Evolutionary conservation across 2,797 vertebrate genomes (phyloP).

Genomic region (Loris lydekkerianus): DNA sequence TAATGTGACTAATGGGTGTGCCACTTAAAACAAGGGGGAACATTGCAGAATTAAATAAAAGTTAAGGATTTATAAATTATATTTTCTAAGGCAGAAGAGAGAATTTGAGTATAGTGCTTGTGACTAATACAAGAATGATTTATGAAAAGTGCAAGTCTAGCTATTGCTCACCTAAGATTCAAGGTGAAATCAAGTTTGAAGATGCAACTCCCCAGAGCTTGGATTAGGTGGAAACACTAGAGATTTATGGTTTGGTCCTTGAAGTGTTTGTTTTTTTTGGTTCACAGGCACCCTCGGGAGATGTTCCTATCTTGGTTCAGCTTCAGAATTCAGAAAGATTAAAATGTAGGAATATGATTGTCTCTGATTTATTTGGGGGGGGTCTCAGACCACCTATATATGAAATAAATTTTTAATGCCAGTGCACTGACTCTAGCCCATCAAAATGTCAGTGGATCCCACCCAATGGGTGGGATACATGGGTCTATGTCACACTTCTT

Average conservation of each 20-base stretch:
- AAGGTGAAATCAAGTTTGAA: conserved; percentile 33
- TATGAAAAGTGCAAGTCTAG: conserved; percentile 29
- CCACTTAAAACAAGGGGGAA: not conserved
- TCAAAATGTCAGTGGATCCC: not conserved
- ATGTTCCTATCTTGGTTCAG: not conserved
- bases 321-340: conserved; percentile 41
- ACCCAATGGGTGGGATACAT: too few species aligned
- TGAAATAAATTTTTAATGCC: not conserved
- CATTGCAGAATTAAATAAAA: conserved; percentile 33
- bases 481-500: too few species aligned
- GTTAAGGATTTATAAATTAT: conserved; percentile 6
- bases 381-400: not conserved
- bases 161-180: not conserved
- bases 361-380: not conserved
- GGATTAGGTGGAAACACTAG: not conserved
- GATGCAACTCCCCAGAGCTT: not conserved
- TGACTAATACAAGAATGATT: conserved; percentile 42
- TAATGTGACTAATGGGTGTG: not conserved
- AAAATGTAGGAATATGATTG: not conserved
- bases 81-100: conserved; percentile 45
- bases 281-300: not conserved
- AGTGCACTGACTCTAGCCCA: not conserved
- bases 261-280: conserved; percentile 44
- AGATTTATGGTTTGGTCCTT: conserved; percentile 38
- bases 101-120: not conserved